phyloP scores from a whole-genome alignment of 2,113 vertebrate species.

The Tricholaema leucomelas region DNA sequence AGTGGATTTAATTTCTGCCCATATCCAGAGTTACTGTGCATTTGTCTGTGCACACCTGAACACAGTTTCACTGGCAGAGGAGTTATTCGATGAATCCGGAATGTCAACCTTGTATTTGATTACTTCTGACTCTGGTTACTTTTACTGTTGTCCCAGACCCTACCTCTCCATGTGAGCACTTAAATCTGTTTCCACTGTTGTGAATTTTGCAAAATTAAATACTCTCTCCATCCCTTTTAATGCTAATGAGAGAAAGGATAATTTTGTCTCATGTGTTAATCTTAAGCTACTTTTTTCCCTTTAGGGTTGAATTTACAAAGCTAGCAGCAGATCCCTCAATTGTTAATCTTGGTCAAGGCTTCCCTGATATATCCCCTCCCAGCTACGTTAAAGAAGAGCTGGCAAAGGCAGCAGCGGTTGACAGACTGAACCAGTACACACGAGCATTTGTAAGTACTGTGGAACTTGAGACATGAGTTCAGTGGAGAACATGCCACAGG shows the following conservation, averaged over 20 bases:
- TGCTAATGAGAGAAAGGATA: neutral
- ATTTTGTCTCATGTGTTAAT: neutral
- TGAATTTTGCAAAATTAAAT: neutral
- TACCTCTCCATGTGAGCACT: neutral
- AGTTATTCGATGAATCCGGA: neutral
- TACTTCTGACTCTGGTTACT: neutral
- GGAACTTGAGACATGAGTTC: neutral
- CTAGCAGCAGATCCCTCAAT: constrained; percentile 88
- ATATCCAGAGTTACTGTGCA: neutral
- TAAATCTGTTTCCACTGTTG: neutral
- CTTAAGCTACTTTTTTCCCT: neutral
- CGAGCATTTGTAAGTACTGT: constrained; percentile 88
- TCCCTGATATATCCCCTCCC: constrained; percentile 90
- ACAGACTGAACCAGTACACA: constrained; percentile 93
- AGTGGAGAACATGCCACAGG: neutral
- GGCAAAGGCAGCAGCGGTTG: constrained; percentile 78
- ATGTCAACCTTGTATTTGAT: neutral
- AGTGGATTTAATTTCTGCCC: neutral
- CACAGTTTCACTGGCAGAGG: neutral
- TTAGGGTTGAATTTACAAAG: constrained; percentile 89
- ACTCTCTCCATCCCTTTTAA: neutral
- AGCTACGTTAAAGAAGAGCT: constrained; percentile 87
- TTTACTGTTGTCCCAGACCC: neutral
- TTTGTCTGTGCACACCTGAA: neutral
- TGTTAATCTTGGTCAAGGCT: constrained; percentile 93